Evolutionary conservation across 2,888 invertebrate species (phyloP), one percentile per base, ranked within the genome.

Genomic region (Onchidella celtica): DNA sequence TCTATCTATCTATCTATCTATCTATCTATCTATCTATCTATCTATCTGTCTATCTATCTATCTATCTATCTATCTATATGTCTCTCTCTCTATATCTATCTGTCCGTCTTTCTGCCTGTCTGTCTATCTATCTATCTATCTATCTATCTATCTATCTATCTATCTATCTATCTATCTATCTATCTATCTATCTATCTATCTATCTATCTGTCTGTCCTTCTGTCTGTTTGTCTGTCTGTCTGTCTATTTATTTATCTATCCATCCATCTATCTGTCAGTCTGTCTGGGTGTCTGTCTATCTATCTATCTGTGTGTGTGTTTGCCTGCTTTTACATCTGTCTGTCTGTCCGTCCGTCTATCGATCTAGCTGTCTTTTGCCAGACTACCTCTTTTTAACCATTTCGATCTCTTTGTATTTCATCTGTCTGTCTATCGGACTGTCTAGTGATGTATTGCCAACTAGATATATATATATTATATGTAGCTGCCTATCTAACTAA

Each of bases 201-300:
- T 61, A 17, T 24, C 4, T 24, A 4, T 61, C 61, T n/a, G 27
- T 61, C 61, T 61, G n/a, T n/a, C 11, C n/a, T 24, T 61, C 61
- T 61, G 4, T 61, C 61, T 61, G n/a, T 61, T 4, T n/a, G 27
- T 61, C 61, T 61, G 27, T 61, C 61, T n/a, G n/a, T 61, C 61
- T n/a, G n/a, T 61, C 61, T n/a, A 61, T 61, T n/a, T n/a, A 61
- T 61, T 6, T n/a, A 6, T 61, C 17, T 17, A 17, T 47, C 47
- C 47, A 47, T 47, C 47, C 47, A 47, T 47, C 47, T 17, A 47
- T 47, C 47, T 17, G 17, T 47, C n/a, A n/a, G 17, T 47, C 47
- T 17, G 17, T 47, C 47, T 17, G 17, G 6, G 9, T 17, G 17
- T 47, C 47, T 17, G 17, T 47, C 47, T 17, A 47, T 47, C 47